phyloP scores from a whole-genome alignment of 2,113 vertebrate species.

The Podiceps cristatus region DNA sequence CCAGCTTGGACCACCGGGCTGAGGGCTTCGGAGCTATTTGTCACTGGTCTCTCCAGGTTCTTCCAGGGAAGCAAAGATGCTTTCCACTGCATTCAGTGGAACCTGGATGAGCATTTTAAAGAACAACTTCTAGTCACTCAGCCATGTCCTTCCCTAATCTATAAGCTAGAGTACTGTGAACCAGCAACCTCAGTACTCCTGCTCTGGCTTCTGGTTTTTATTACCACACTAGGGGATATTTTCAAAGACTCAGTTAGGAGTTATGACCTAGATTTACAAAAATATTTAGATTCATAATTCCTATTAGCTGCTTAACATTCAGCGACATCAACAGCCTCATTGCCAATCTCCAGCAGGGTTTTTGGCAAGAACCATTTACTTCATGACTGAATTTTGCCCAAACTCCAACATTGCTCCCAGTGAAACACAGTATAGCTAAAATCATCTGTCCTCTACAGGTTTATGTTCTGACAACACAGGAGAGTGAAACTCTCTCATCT shows the following conservation, averaged over 20 bases:
- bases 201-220: background rate
- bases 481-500: constrained; percentile 69
- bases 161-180: background rate
- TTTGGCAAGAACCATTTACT: background rate
- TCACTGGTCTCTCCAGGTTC: background rate
- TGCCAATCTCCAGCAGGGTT: background rate
- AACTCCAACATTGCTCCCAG: background rate
- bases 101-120: background rate
- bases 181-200: background rate
- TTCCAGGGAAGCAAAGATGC: background rate
- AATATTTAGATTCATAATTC: background rate
- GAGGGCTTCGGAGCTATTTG: background rate
- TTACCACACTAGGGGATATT: background rate
- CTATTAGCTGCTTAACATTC: background rate
- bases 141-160: background rate
- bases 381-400: background rate
- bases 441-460: constrained; percentile 29
- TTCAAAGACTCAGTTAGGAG: background rate
- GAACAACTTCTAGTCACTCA: background rate
- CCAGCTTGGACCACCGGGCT: background rate
- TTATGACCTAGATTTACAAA: constrained; percentile 11
- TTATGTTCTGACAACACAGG: constrained; percentile 65
- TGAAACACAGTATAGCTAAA: constrained; percentile 47
- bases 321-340: background rate
- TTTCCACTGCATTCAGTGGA: background rate